These are phyloP conservation scores for Phocoena sinus DNA, from an alignment of 2,113 vertebrate genomes.

Conservation along the genomic window DNA sequence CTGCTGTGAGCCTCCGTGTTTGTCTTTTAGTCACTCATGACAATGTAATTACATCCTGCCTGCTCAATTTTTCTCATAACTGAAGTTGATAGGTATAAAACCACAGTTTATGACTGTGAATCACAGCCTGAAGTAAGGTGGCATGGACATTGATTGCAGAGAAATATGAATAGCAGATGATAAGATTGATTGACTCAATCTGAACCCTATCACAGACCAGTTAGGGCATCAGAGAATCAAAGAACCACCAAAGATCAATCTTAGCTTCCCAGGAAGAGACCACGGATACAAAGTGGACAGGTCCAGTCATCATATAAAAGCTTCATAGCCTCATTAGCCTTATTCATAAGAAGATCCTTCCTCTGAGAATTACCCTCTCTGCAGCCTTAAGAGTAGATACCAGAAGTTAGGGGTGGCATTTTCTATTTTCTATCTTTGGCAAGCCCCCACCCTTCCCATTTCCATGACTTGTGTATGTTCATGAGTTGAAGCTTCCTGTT, in stretches of 20 bases:
- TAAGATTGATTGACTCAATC: conserved; percentile 39
- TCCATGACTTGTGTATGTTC: not conserved
- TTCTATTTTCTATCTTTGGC: not conserved
- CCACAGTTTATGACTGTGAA: conserved; percentile 42
- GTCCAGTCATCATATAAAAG: not conserved
- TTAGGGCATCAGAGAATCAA: conserved; percentile 8
- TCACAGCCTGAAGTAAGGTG: not conserved
- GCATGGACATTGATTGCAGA: conserved; percentile 34
- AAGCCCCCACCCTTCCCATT: not conserved
- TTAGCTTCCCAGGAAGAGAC: not conserved
- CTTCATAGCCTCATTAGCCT: not conserved
- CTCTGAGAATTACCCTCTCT: not conserved
- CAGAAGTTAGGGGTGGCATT: not conserved
- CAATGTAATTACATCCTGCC: conserved; percentile 48
- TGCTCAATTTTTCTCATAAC: conserved; percentile 55
- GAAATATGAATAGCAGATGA: conserved; percentile 33
- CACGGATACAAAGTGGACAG: not conserved
- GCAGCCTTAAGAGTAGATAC: not conserved
- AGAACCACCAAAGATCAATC: not conserved
- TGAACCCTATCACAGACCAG: conserved; percentile 16
- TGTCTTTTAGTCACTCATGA: not conserved
- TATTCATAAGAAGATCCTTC: not conserved
- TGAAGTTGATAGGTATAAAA: conserved; percentile 53
- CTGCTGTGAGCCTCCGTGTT: not conserved
- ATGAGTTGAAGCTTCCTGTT: not conserved